phyloP scores from a whole-genome alignment of 2,113 vertebrate species.

The Myodes glareolus region DNA sequence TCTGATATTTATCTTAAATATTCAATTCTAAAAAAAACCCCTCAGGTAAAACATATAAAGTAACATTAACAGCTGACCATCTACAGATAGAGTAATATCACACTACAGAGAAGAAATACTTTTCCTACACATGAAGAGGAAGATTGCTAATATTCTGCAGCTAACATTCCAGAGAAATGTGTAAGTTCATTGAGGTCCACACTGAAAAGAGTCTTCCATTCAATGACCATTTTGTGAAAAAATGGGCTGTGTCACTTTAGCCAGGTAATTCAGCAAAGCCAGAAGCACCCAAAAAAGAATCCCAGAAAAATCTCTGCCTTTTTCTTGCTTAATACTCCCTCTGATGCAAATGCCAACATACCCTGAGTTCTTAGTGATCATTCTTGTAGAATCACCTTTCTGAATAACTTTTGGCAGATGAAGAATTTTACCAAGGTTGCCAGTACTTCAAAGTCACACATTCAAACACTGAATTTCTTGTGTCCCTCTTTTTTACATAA shows the following conservation, averaged over 20 bases:
- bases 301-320: neutral
- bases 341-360: neutral
- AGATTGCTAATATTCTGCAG: neutral
- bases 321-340: neutral
- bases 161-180: neutral
- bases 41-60: neutral
- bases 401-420: neutral
- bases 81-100: neutral
- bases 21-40: neutral
- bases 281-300: neutral
- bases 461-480: neutral
- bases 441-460: neutral
- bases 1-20: neutral
- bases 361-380: neutral
- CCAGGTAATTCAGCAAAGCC: neutral
- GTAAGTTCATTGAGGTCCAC: neutral
- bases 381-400: neutral
- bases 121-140: neutral
- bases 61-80: neutral
- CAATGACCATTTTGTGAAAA: neutral
- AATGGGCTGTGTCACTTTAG: neutral
- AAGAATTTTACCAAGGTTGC: slow-evolving; percentile 14
- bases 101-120: neutral
- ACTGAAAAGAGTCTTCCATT: neutral
- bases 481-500: neutral